Percentiles rank a stretch among this genome's conserved stretches.
These are phyloP conservation scores for Chionis minor DNA, from an alignment of 2,113 vertebrate species.

Conservation along the genomic window DNA sequence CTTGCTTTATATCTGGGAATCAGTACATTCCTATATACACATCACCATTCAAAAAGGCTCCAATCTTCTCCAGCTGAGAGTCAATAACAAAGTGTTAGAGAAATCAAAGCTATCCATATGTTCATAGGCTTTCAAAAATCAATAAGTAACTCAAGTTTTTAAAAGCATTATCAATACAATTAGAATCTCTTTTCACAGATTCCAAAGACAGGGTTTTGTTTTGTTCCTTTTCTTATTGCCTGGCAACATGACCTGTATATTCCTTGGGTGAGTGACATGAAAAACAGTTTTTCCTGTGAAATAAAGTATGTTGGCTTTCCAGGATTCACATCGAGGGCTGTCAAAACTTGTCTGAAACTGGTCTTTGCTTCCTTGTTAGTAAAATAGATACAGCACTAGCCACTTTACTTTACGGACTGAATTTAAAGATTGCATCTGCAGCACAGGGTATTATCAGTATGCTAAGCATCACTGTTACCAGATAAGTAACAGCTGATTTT, in stretches of 20 bases:
- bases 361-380: neutral
- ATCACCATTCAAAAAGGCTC: neutral
- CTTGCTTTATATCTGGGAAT: neutral
- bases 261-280: neutral
- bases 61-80: neutral
- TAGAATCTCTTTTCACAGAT: neutral
- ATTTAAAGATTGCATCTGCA: neutral
- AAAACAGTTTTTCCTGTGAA: neutral
- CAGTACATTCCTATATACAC: neutral
- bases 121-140: neutral
- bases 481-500: neutral
- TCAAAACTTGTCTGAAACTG: neutral
- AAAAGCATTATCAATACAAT: neutral
- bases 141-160: neutral
- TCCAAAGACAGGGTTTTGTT: neutral
- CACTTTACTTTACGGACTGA: neutral
- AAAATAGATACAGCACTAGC: neutral
- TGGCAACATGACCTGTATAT: neutral
- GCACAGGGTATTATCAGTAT: neutral
- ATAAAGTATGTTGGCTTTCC: neutral
- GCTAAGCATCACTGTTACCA: neutral
- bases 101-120: neutral
- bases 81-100: neutral
- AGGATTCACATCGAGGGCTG: fast-evolving
- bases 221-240: neutral